A percentile compares a stretch with the other conserved stretches of the same genome.
These are phyloP conservation scores for Hydrotaea cyrtoneurina DNA, from an alignment of 2,888 invertebrate species.

Conservation along the genomic window DNA sequence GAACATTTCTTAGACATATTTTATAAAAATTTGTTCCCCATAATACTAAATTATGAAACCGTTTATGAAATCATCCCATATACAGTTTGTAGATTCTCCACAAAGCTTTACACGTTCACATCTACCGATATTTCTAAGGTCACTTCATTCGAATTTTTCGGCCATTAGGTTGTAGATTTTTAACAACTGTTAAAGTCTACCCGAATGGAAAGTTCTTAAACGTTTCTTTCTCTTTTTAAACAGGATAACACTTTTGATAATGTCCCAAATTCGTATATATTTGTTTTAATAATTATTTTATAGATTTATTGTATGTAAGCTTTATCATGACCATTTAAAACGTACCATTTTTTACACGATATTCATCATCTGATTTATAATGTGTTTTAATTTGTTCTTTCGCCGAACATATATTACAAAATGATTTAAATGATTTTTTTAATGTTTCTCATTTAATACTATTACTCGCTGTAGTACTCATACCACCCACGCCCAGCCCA, in stretches of 20 bases:
- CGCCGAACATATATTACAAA: neutral
- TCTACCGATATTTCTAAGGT: too few species aligned
- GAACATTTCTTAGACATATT: too few species aligned
- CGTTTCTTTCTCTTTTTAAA: constrained; percentile 29
- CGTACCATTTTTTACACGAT: constrained; percentile 29
- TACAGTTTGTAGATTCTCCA: too few species aligned
- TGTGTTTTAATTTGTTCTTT: constrained; percentile 35
- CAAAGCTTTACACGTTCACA: too few species aligned
- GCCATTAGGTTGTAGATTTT: constrained; percentile 7
- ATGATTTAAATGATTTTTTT: constrained; percentile 28
- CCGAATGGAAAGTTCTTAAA: neutral
- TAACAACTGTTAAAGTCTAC: neutral
- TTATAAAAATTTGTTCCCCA: too few species aligned
- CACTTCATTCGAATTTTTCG: neutral
- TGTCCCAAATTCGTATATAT: constrained; percentile 39
- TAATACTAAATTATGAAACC: too few species aligned
- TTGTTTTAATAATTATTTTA: constrained; percentile 15
- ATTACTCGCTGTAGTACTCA: neutral
- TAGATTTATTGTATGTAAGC: constrained; percentile 50
- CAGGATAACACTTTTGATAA: neutral
- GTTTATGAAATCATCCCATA: too few species aligned
- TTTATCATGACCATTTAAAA: constrained; percentile 48
- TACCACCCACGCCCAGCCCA: neutral
- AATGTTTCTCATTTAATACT: neutral
- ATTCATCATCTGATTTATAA: constrained; percentile 31